These are phyloP conservation scores for Gonocerus acuteangulatus DNA, from an alignment of 2,888 invertebrate species.

Conservation along the genomic window DNA sequence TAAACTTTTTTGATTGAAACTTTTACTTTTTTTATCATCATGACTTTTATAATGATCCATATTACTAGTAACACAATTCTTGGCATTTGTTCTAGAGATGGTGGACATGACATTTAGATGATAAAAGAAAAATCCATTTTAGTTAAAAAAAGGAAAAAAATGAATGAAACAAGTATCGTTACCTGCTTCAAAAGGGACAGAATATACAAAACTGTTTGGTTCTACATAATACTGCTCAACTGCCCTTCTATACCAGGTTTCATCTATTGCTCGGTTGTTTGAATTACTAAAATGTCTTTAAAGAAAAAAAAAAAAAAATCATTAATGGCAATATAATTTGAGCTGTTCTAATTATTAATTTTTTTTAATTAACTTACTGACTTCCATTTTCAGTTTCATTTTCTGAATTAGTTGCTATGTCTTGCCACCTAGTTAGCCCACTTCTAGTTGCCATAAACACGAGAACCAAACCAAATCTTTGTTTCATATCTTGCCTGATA, in stretches of 20 bases:
- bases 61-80: no score
- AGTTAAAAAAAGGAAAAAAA: no score
- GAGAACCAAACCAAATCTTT: constrained; percentile 73
- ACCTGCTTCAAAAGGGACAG: constrained; percentile 63
- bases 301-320: not conserved
- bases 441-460: constrained; percentile 86
- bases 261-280: constrained; percentile 74
- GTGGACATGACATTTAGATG: no score
- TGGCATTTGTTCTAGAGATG: no score
- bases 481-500: constrained; percentile 68
- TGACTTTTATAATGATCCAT: no score
- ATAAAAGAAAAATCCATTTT: no score
- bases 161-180: no score
- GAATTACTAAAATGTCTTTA: constrained; percentile 72
- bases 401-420: constrained; percentile 41
- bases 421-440: constrained; percentile 83
- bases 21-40: not conserved
- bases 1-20: not conserved
- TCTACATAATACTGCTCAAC: constrained; percentile 82
- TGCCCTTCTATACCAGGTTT: constrained; percentile 83
- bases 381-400: constrained; percentile 27
- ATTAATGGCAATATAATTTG: not conserved
- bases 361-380: constrained; percentile 8
- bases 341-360: not conserved
- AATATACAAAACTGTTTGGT: constrained; percentile 83